Base-by-base conservation (phyloP, 1,140 invertebrate species). In the Monomorium pharaonis region DNA sequence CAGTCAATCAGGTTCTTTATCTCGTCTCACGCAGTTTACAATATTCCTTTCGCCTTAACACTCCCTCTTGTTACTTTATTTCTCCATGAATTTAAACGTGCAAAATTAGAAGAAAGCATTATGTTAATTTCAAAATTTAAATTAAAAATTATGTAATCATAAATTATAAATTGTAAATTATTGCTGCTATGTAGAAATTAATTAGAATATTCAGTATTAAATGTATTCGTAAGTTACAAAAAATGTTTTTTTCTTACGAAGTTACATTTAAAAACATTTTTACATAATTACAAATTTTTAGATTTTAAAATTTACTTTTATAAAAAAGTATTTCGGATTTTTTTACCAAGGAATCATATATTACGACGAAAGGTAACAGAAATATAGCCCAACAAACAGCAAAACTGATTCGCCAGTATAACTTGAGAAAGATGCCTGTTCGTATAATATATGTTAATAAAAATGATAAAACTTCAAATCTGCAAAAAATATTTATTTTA, bases 361-460 rank as follows among this genome's bases (percentile, higher is more conserved):
- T 16, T 1, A 96, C 91, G 14, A 96, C 94, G 58, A 96, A 92
- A 30, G 96, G 96, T 83, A 96, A 88, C 33, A 96, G 93, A 27
- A 96, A 10, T 1, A 96, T 42, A 6, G 96, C 96, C 81, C 96
- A 96, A 1, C 96, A 18, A 12, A 96, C 94, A 14, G 96, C 95
- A 3, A 96, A 91, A 0, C 96, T 85, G 5, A 95, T 94, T 86
- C 96, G 96, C 96, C 96, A 97, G 85, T 96, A 96, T 9, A 90
- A 3, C 27, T 21, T 70, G 9, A 88, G 5, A 69, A 87, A 89
- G 7, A 69, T 0, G 14, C 78, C 6, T 1, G 18, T 81, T 49
- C 62, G 47, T 87, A 84, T 14, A 4, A 51, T 63, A 74, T 9
- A 78, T 2, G 47, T 69, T 69, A 80, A 80, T 67, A 27, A 30